These are phyloP conservation scores for Oxycera nigricornis DNA, from an alignment of 2,888 invertebrate species.

Conservation along the genomic window DNA sequence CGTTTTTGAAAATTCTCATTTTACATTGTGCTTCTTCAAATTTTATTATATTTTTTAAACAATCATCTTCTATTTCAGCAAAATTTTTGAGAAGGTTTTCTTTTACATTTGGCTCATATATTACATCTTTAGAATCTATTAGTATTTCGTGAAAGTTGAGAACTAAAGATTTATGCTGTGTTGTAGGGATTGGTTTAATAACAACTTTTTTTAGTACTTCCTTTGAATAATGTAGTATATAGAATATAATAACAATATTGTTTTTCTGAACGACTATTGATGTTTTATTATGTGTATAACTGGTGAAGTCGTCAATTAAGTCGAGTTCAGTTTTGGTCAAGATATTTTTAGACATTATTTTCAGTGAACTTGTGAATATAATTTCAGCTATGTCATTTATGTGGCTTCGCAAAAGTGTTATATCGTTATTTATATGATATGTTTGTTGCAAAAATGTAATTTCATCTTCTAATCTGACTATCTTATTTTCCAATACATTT, in stretches of 20 bases:
- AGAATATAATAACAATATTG: neutral
- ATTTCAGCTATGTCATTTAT: conserved; percentile 6
- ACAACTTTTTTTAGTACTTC: neutral
- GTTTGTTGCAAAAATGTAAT: neutral
- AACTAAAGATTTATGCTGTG: neutral
- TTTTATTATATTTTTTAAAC: neutral
- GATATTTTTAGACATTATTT: neutral
- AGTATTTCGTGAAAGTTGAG: neutral
- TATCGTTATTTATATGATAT: conserved; percentile 19
- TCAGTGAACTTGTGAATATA: neutral
- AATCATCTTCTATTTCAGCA: neutral
- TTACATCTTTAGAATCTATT: neutral
- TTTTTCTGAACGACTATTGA: conserved; percentile 37
- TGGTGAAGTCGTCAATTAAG: neutral
- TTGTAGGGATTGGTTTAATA: neutral
- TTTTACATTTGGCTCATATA: neutral
- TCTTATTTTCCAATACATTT: neutral
- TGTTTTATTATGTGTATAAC: neutral
- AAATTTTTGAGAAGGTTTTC: neutral
- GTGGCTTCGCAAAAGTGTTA: neutral
- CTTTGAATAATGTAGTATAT: neutral
- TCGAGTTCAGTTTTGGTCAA: conserved; percentile 20
- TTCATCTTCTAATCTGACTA: neutral
- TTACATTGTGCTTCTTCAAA: neutral
- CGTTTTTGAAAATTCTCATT: neutral